phyloP scores from a whole-genome alignment of 2,113 vertebrate genomes.

The Psephotus haematonotus region DNA sequence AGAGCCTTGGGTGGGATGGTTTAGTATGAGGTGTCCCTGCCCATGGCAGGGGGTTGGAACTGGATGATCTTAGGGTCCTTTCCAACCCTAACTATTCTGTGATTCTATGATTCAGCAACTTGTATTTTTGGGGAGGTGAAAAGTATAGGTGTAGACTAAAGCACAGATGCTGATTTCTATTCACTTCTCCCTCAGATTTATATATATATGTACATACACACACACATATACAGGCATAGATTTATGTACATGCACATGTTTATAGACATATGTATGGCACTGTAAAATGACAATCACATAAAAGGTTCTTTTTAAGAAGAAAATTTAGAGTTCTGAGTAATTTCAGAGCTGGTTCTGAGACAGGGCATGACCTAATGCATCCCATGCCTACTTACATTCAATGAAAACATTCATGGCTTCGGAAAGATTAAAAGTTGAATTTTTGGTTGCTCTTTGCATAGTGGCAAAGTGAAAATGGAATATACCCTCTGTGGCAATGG shows the following conservation, averaged over 20 bases:
- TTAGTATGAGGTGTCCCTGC: too few relatives aligned
- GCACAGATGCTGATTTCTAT: not conserved
- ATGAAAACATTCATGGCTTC: not conserved
- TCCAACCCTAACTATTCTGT: too few relatives aligned
- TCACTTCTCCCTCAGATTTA: not conserved
- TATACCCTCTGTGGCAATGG: not conserved
- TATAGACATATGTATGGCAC: not conserved
- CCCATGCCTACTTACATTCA: not conserved
- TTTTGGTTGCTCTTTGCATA: not conserved
- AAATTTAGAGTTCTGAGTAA: not conserved
- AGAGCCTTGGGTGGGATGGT: too few relatives aligned
- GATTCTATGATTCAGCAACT: not conserved
- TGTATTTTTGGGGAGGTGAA: not conserved
- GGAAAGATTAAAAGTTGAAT: not conserved
- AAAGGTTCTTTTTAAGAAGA: not conserved
- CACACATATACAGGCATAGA: not conserved
- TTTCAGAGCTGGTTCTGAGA: not conserved
- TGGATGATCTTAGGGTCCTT: too few relatives aligned
- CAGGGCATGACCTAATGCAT: not conserved
- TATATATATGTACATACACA: fast-evolving
- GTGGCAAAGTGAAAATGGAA: not conserved
- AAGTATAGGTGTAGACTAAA: not conserved
- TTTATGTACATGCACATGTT: too few relatives aligned
- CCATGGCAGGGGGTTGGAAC: too few relatives aligned
- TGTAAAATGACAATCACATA: not conserved